Evolutionary conservation across 92 coral and sea anemone species (phyloP).

Genomic region (Pocillopora meandrina): DNA sequence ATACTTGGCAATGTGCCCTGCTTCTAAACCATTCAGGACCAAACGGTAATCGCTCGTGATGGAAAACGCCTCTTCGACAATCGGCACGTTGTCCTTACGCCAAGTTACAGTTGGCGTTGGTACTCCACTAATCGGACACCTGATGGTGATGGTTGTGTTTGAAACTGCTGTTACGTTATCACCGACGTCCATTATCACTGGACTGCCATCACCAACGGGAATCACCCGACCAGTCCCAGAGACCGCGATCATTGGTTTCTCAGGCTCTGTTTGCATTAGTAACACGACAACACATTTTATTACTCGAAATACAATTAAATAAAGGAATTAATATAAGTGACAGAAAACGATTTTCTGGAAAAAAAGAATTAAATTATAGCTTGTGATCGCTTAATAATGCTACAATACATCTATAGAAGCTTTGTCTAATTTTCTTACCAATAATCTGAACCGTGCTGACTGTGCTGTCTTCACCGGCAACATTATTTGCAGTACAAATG

Average conservation of each 20-base stretch:
- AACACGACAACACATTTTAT: neutral
- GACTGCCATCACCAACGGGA: slow-evolving; percentile 40
- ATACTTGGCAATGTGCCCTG: slow-evolving; percentile 42
- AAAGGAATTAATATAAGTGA: neutral
- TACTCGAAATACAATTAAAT: neutral
- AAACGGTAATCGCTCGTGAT: neutral
- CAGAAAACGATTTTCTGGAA: neutral
- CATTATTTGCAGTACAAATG: slow-evolving; percentile 52
- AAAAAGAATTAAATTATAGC: too few species aligned
- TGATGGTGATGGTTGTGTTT: neutral
- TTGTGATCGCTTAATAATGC: neutral
- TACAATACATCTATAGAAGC: neutral
- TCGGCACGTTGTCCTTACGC: neutral
- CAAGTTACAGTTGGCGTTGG: neutral
- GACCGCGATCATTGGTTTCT: slow-evolving; percentile 6
- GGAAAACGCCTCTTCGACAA: neutral
- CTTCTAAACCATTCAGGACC: neutral
- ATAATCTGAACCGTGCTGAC: slow-evolving; percentile 39
- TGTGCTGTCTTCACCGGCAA: slow-evolving; percentile 47
- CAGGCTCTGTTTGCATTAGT: neutral
- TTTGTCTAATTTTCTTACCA: slow-evolving; percentile 37
- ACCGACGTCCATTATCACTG: slow-evolving; percentile 41
- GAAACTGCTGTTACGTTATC: neutral
- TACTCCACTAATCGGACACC: neutral
- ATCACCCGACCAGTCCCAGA: slow-evolving; percentile 41